Percentiles rank a stretch among this genome's conserved stretches.
These are phyloP conservation scores for Drosophila falleni DNA, from an alignment of 2,888 invertebrate species.

Conservation along the genomic window DNA sequence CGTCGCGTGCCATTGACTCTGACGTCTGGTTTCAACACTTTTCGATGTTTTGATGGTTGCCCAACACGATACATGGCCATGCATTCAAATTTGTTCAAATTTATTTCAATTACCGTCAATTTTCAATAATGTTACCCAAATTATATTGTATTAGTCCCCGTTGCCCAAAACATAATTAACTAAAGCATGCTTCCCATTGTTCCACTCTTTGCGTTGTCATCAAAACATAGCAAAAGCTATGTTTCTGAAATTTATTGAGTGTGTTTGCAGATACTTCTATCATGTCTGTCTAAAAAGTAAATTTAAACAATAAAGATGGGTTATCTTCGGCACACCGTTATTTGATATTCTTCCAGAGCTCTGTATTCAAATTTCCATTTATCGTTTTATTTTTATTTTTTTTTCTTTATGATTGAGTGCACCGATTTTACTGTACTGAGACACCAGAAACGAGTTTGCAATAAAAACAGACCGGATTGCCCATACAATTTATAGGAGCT, in stretches of 20 bases:
- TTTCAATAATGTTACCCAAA: slow-evolving; percentile 79
- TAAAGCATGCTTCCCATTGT: slow-evolving; percentile 27
- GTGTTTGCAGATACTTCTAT: neutral
- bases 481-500: neutral
- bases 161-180: slow-evolving; percentile 56
- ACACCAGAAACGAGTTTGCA: no score
- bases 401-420: no score
- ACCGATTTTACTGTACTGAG: no score
- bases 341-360: no score
- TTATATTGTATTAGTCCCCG: slow-evolving; percentile 71
- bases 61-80: slow-evolving; percentile 68
- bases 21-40: slow-evolving; percentile 58
- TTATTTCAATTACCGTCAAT: slow-evolving; percentile 81
- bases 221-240: neutral
- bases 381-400: no score
- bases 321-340: no score
- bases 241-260: neutral
- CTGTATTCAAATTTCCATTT: no score
- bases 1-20: slow-evolving; percentile 66
- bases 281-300: no score
- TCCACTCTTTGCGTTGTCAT: neutral
- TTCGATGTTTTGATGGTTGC: slow-evolving; percentile 68
- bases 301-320: no score
- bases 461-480: no score
- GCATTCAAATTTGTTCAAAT: slow-evolving; percentile 79